Conservation (phyloP, 1,140 invertebrate species). For the Bicyclus anynana region DNA sequence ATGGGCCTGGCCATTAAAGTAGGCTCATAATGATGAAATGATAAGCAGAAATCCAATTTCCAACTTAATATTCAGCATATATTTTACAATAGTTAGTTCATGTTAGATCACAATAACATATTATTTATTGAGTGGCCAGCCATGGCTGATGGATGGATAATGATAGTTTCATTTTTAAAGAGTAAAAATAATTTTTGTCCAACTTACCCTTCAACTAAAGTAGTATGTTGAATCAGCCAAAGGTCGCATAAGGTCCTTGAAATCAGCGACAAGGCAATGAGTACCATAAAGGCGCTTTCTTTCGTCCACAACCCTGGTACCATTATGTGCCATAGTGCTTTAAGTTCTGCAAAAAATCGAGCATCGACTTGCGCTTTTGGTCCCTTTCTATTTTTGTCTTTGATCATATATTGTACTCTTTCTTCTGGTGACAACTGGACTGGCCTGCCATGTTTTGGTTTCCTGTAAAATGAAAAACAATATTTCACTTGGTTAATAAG, state of each 20-base stretch:
- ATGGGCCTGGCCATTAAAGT: too few relatives aligned
- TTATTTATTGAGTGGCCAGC: too few relatives aligned
- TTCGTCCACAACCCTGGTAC: conserved; percentile 86
- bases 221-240: conserved; percentile 97
- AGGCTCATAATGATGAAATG: too few relatives aligned
- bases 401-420: conserved; percentile 87
- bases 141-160: too few relatives aligned
- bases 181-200: too few relatives aligned
- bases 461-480: conserved; percentile 32
- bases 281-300: conserved; percentile 87
- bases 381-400: conserved; percentile 80
- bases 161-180: too few relatives aligned
- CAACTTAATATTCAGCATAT: too few relatives aligned
- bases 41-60: too few relatives aligned
- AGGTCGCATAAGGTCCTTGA: conserved; percentile 96
- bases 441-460: conserved; percentile 39
- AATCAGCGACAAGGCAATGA: conserved; percentile 90
- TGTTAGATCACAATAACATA: too few relatives aligned
- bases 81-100: too few relatives aligned
- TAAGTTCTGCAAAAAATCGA: conserved; percentile 89
- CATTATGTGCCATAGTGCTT: conserved; percentile 87
- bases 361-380: conserved; percentile 92
- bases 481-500: too few relatives aligned
- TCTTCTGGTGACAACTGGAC: conserved; percentile 74
- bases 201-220: conserved; percentile 92